These are phyloP conservation scores for Brachyptera putata DNA, from an alignment of 2,888 invertebrate genomes.

Conservation along the genomic window DNA sequence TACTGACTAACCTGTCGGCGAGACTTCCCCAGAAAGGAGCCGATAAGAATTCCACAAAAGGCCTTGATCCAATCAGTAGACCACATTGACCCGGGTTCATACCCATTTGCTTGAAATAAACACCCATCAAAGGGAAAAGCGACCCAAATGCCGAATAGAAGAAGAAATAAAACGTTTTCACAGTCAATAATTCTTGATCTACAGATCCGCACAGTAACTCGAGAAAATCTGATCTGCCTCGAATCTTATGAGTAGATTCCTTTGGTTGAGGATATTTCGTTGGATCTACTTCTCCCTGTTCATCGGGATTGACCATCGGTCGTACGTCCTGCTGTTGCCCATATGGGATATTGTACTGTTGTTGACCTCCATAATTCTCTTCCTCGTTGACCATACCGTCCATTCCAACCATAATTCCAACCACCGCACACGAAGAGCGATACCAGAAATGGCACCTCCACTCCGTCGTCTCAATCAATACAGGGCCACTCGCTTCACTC, in stretches of 20 bases:
- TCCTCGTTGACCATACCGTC: no score
- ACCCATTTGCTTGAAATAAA: slow-evolving; percentile 99
- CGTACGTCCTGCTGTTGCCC: slow-evolving; percentile 45
- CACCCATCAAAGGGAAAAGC: slow-evolving; percentile 95
- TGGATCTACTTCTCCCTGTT: slow-evolving; percentile 81
- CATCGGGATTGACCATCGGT: slow-evolving; percentile 78
- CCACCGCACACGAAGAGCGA: no score
- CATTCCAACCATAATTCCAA: slow-evolving; percentile 34
- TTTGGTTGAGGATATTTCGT: slow-evolving; percentile 74
- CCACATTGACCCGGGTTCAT: slow-evolving; percentile 98
- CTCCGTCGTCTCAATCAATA: not conserved
- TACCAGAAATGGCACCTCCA: not conserved
- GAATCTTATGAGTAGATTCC: slow-evolving; percentile 85
- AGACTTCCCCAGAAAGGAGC: slow-evolving; percentile 98
- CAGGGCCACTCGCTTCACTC: not conserved
- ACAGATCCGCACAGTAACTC: slow-evolving; percentile 79
- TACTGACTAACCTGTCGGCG: slow-evolving; percentile 74
- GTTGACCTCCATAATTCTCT: not conserved
- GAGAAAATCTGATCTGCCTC: slow-evolving; percentile 78
- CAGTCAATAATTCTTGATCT: slow-evolving; percentile 87
- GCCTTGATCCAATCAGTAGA: slow-evolving; percentile 88
- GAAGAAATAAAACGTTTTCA: slow-evolving; percentile 98
- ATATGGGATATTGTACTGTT: slow-evolving; percentile 23
- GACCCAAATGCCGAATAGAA: slow-evolving; percentile 99
- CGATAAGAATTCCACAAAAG: slow-evolving; percentile 94